Base-by-base conservation (phyloP, 2,888 invertebrate genomes). In the Apoda limacodes region DNA sequence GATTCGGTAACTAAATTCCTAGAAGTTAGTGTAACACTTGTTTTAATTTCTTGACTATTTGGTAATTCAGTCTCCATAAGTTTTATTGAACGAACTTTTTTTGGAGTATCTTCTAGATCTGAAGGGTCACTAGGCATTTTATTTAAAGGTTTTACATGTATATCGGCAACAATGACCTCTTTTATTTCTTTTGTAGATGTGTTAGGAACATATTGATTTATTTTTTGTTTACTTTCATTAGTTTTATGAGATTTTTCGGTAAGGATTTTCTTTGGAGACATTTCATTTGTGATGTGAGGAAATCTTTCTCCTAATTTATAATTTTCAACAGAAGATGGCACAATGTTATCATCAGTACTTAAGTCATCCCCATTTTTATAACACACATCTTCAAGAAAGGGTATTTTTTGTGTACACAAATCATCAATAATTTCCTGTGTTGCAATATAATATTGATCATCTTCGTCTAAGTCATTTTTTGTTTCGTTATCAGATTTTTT, bases 11-110 rank as follows among this genome's bases (percentile, higher is more conserved):
- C 44, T 2, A 27, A 7, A 9, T 39, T 28, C 40, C 45, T 58
- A 3, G 40, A 24, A 23, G 37, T 41, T 5, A 47, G 33, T 11
- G 55, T 45, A 3, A 68, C 51, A 42, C 48, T 56, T 5, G 48
- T 59, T 48, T 68, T 67, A 25, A 75, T 78, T 57, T 80, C 72
- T 50, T 74, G 71, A 35, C 72, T 78, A 28, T 60, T 55, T 2
- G 74, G 75, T 30, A 75, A 51, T 34, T 74, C 70, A 1, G 54
- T 60, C 13, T 60, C 55, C 38, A 66, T 57, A 24, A 69, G 57
- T 32, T 53, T 52, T 5, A 56, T 43, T 2, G 54, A 42, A 9
- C 48, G 45, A n/a, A 50, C 35, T 48, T 71, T 75, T 47, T 58
- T 65, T 1, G 74, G 70, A 7, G 68, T 69, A 6, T 31, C 28